Evolutionary conservation across 2,113 vertebrate genomes (phyloP).

Genomic region (Lota lota): DNA sequence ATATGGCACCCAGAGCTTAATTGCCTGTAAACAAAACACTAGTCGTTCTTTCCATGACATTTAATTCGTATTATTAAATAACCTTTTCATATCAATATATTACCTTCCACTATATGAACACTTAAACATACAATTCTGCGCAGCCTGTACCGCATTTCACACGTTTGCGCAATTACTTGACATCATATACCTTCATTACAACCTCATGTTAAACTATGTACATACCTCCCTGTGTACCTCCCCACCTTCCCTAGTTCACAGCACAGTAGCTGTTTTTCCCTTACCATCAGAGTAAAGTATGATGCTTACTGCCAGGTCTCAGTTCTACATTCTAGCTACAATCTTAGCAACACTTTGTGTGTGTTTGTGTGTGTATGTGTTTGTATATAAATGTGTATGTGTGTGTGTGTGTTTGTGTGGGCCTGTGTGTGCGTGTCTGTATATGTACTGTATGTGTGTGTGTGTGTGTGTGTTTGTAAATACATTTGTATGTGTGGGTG

Average conservation of each 20-base stretch:
- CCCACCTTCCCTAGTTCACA: neutral
- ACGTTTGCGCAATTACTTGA: neutral
- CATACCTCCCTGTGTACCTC: neutral
- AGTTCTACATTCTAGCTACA: constrained; percentile 7
- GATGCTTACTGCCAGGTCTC: constrained; percentile 6
- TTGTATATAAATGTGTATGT: no score
- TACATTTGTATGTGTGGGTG: neutral
- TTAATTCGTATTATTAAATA: neutral
- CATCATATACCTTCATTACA: neutral
- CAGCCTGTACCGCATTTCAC: neutral
- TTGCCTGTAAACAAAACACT: no score
- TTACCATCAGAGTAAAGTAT: constrained; percentile 12
- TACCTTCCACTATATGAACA: neutral
- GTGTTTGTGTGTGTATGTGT: no score
- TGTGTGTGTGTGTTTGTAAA: no score
- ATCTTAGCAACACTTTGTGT: no score
- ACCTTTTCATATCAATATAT: neutral
- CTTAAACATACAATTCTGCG: neutral
- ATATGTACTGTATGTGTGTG: no score
- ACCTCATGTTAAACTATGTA: neutral
- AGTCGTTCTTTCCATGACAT: no score
- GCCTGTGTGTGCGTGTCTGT: no score
- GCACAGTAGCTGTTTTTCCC: neutral
- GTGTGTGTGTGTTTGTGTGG: no score
- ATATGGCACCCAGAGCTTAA: no score